These are phyloP conservation scores for Eumaeus atala DNA, from an alignment of 1,140 invertebrate species.

Conservation along the genomic window DNA sequence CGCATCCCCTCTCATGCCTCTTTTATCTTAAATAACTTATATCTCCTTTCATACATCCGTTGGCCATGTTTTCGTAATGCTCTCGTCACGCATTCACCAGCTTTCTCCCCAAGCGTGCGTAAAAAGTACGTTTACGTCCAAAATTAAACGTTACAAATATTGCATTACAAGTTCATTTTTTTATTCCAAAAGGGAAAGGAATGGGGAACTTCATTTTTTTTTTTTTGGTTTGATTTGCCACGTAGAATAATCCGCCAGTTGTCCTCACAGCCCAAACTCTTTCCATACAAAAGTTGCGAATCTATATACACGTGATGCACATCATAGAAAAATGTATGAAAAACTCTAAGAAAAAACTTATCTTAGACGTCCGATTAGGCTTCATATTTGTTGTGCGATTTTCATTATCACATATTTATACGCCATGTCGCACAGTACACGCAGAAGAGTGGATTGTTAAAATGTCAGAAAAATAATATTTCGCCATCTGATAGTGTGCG, in stretches of 20 bases:
- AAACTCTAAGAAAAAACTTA: constrained; percentile 42
- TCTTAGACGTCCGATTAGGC: constrained; percentile 49
- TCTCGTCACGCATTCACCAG: no score
- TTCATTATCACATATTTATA: constrained; percentile 68
- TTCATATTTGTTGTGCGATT: constrained; percentile 62
- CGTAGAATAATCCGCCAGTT: not conserved
- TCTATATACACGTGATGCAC: constrained; percentile 8
- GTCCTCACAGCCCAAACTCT: not conserved
- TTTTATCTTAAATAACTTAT: no score
- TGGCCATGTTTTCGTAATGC: no score
- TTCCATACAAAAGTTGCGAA: not conserved
- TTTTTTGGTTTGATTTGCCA: no score
- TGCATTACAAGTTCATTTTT: no score
- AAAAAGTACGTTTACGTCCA: no score
- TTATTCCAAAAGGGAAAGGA: no score
- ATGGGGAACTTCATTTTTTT: no score
- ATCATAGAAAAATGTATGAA: constrained; percentile 28
- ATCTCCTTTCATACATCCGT: no score
- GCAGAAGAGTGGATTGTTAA: constrained; percentile 39
- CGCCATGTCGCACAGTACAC: constrained; percentile 53
- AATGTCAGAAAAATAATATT: constrained; percentile 22
- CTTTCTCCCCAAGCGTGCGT: no score
- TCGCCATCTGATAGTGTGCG: constrained; percentile 10
- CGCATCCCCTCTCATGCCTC: no score
- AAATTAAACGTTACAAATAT: no score